phyloP scores from a whole-genome alignment of 2,888 invertebrate species.

The Dicyrtomina minuta region DNA sequence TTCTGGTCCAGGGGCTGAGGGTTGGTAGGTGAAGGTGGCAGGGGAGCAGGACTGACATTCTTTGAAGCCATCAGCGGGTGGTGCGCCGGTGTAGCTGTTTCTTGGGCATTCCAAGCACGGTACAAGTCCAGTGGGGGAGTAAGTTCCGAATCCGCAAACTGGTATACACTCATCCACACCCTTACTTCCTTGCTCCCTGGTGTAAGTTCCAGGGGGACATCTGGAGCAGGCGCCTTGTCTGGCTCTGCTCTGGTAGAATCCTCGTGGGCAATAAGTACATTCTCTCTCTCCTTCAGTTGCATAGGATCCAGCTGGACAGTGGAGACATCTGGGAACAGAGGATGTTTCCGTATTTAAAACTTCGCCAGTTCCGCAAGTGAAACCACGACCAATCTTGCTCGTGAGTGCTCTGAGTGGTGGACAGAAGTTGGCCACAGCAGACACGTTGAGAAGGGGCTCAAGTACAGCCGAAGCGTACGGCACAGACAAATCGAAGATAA shows the following conservation, averaged over 20 bases:
- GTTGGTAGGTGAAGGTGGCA: slow-evolving; percentile 85
- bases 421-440: slow-evolving; percentile 87
- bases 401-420: slow-evolving; percentile 84
- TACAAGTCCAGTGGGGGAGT: slow-evolving; percentile 89
- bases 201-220: slow-evolving; percentile 91
- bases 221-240: slow-evolving; percentile 85
- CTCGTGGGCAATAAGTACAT: slow-evolving; percentile 87
- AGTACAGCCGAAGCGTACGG: slow-evolving; percentile 88
- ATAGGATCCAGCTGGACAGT: slow-evolving; percentile 95
- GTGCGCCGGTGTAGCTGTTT: slow-evolving; percentile 84
- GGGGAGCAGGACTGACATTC: slow-evolving; percentile 91
- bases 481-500: slow-evolving; percentile 91
- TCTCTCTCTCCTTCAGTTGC: slow-evolving; percentile 85
- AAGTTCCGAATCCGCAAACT: slow-evolving; percentile 94
- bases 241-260: slow-evolving; percentile 89
- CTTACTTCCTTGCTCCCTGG: slow-evolving; percentile 85
- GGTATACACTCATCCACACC: slow-evolving; percentile 83
- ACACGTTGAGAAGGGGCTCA: slow-evolving; percentile 83
- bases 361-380: slow-evolving; percentile 90
- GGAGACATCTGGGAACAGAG: slow-evolving; percentile 87
- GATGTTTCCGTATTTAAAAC: slow-evolving; percentile 90
- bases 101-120: slow-evolving; percentile 92
- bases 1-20: slow-evolving; percentile 80
- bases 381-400: slow-evolving; percentile 82
- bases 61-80: slow-evolving; percentile 86